These are phyloP conservation scores for Cladorhizidae sp. DNA, from an alignment of 37 sponge, comb jelly and placozoan species.

Conservation along the genomic window DNA sequence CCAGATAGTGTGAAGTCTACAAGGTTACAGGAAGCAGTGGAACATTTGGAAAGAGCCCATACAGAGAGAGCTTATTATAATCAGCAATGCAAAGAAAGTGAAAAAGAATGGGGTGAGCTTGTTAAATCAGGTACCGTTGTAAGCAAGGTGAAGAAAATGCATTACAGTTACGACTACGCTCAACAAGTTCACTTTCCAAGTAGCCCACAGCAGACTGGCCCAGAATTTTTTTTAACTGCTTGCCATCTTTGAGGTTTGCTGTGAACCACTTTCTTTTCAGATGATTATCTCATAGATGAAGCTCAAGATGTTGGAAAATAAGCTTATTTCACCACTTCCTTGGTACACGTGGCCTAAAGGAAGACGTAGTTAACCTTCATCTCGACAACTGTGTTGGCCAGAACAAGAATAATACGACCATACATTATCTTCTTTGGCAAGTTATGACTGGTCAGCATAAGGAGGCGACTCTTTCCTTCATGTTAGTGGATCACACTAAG, in stretches of 20 bases:
- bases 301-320: constrained; percentile 27
- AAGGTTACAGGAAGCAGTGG: background rate
- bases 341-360: background rate
- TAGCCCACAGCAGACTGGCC: constrained; percentile 47
- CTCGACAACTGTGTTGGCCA: too few relatives aligned
- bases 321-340: constrained; percentile 34
- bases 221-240: constrained; percentile 23
- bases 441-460: constrained; percentile 6
- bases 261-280: background rate
- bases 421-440: constrained; percentile 27
- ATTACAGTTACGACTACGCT: constrained; percentile 48
- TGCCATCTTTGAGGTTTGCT: constrained; percentile 25
- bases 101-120: background rate
- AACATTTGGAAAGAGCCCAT: background rate
- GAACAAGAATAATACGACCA: constrained; percentile 26
- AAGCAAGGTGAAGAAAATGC: too few relatives aligned
- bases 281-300: constrained; percentile 48
- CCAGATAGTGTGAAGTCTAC: background rate
- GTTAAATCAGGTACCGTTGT: background rate
- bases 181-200: constrained; percentile 17
- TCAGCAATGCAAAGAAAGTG: background rate
- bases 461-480: constrained; percentile 12
- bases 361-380: background rate
- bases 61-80: constrained; percentile 1
- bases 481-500: constrained; percentile 33